These are phyloP conservation scores for Dicyrtomina minuta DNA, from an alignment of 2,888 invertebrate species.

Conservation along the genomic window DNA sequence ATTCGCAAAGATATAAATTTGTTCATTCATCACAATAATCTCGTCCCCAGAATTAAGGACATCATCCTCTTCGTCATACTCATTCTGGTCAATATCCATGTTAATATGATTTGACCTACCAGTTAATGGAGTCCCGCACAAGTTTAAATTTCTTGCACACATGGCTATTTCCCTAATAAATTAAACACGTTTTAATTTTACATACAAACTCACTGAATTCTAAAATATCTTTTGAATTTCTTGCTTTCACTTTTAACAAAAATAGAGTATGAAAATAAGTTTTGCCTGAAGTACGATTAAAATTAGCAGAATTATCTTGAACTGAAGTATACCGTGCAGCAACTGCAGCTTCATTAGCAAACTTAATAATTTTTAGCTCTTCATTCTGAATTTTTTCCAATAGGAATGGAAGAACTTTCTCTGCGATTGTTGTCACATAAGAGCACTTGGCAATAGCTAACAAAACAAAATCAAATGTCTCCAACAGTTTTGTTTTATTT, in stretches of 20 bases:
- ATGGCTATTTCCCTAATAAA: slow-evolving; percentile 5
- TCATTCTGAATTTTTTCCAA: slow-evolving; percentile 9
- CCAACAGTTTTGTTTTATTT: not conserved
- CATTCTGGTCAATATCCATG: too few species aligned
- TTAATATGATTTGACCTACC: too few species aligned
- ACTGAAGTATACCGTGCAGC: too few species aligned
- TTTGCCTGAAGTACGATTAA: not conserved
- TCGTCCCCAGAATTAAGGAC: too few species aligned
- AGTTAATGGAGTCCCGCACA: too few species aligned
- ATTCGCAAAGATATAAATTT: slow-evolving; percentile 11
- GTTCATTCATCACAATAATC: not conserved
- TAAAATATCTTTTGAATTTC: slow-evolving; percentile 1
- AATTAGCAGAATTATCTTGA: too few species aligned
- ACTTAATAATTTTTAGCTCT: not conserved
- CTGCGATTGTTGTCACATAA: slow-evolving; percentile 4
- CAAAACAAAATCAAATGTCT: slow-evolving; percentile 13
- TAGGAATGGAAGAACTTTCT: slow-evolving; percentile 15
- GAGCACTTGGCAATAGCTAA: slow-evolving; percentile 21
- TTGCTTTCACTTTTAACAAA: not conserved
- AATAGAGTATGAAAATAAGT: not conserved
- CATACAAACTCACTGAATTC: slow-evolving; percentile 14
- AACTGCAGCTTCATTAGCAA: slow-evolving; percentile 1
- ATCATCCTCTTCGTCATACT: not conserved
- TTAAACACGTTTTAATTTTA: slow-evolving; percentile 8
- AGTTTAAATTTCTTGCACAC: not conserved